Evolutionary conservation across 1,140 invertebrate genomes (phyloP), one percentile per base, ranked within the genome.

Genomic region (Himalopsyche phryganea): DNA sequence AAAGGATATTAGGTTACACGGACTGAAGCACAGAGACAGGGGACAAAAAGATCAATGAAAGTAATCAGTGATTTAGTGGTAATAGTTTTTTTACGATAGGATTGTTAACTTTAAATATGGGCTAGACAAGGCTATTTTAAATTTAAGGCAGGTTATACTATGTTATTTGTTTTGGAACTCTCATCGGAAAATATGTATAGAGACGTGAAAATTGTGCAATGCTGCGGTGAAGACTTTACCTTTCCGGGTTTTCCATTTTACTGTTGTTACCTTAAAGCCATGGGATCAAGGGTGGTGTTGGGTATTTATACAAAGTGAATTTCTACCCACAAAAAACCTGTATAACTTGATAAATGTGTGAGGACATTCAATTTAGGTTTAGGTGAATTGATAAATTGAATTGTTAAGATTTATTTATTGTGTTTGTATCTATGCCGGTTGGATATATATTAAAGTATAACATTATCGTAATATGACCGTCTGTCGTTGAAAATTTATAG

Each of bases 1-100:
- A 17, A 78, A 64, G 54, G 61, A 64, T 44, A 60, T 64, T 20
- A 42, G 61, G 38, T 58, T 58, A 58, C 58, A 61, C 33, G 63
- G 60, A 45, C 53, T 64, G 10, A 60, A 50, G 32, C 61, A 64
- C 51, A 60, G 61, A 60, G 61, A 64, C 40, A 36, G 49, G 20
- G 61, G 61, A 15, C 57, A 52, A 33, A 64, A 64, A 44, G 61
- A 64, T 57, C 52, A 61, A 56, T 61, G 59, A 61, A 46, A 44
- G 11, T 36, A 15, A 56, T 48, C 45, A 55, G 58, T 64, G 61
- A 64, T 64, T 60, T 60, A 57, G 58, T 64, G 20, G 32, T 42
- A 53, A 14, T 58, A 62, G 40, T 58, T 58, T 47, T 44, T 15
- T 40, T 28, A 51, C 4, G n/a, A 54, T 63, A 58, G 40, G 40